A percentile compares a stretch with the other conserved stretches of the same genome.
Evolutionary conservation across 2,113 vertebrate genomes (phyloP).

Genomic region (Jacana jacana): DNA sequence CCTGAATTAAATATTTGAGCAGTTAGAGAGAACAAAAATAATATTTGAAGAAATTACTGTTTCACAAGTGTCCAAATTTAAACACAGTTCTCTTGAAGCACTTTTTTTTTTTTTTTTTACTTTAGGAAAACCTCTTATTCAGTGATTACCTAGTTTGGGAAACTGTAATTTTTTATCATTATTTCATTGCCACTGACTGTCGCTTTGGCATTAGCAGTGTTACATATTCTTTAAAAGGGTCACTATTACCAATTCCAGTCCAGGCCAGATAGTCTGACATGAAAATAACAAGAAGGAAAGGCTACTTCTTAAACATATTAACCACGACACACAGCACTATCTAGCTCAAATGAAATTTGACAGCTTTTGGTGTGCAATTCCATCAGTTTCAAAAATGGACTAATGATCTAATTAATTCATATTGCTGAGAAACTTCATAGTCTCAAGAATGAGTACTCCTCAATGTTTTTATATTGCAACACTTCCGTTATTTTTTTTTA

Average conservation of each 20-base stretch:
- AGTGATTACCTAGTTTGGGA: not conserved
- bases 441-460: not conserved
- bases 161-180: not conserved
- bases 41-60: not conserved
- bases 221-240: not conserved
- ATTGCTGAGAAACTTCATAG: not conserved
- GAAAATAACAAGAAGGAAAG: not conserved
- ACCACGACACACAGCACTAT: not conserved
- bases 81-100: not conserved
- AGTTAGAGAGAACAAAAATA: not conserved
- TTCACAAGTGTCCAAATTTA: not conserved
- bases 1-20: not conserved
- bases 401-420: not conserved
- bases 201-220: not conserved
- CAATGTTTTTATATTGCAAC: not conserved
- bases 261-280: not conserved
- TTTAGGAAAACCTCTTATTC: not conserved
- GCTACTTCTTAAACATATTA: not conserved
- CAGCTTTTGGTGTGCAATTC: not conserved
- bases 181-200: not conserved
- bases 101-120: not conserved
- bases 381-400: not conserved
- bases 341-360: not conserved
- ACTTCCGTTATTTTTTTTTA: too few species aligned
- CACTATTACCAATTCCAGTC: not conserved